These are phyloP conservation scores for Muschampia plurimacula DNA, from an alignment of 2,888 invertebrate genomes.

Conservation along the genomic window DNA sequence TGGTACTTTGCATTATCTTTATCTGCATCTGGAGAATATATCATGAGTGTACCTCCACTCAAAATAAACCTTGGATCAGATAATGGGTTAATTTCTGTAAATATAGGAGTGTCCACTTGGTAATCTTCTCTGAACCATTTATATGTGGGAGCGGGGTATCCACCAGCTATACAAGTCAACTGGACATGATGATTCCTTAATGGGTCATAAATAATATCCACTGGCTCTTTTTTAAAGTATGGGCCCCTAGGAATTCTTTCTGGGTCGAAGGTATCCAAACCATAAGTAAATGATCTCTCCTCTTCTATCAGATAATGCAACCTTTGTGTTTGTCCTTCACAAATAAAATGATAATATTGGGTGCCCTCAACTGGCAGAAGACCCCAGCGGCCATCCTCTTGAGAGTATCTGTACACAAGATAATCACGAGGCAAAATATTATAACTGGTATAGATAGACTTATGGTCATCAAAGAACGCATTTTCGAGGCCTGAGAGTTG, in stretches of 20 bases:
- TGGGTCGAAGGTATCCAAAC: conserved; percentile 92
- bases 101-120: conserved; percentile 90
- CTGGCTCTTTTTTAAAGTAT: conserved; percentile 94
- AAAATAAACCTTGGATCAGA: conserved; percentile 91
- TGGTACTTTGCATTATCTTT: conserved; percentile 95
- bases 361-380: conserved; percentile 92
- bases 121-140: conserved; percentile 96
- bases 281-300: conserved; percentile 93
- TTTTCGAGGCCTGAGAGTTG: conserved; percentile 92
- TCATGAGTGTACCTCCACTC: conserved; percentile 96
- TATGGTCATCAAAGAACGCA: conserved; percentile 90
- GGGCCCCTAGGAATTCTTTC: conserved; percentile 95
- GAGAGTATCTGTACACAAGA: conserved; percentile 92
- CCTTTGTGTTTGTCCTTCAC: conserved; percentile 92
- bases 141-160: conserved; percentile 95
- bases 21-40: conserved; percentile 92
- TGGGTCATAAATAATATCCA: conserved; percentile 93
- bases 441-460: conserved; percentile 68
- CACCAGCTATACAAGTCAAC: conserved; percentile 93
- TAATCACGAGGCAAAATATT: conserved; percentile 88
- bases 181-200: conserved; percentile 91
- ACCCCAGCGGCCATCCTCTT: conserved; percentile 92
- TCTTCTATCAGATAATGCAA: conserved; percentile 90
- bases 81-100: conserved; percentile 91
- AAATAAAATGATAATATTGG: conserved; percentile 93